Conservation (phyloP, 2,113 vertebrate species). For the Caretta caretta region DNA sequence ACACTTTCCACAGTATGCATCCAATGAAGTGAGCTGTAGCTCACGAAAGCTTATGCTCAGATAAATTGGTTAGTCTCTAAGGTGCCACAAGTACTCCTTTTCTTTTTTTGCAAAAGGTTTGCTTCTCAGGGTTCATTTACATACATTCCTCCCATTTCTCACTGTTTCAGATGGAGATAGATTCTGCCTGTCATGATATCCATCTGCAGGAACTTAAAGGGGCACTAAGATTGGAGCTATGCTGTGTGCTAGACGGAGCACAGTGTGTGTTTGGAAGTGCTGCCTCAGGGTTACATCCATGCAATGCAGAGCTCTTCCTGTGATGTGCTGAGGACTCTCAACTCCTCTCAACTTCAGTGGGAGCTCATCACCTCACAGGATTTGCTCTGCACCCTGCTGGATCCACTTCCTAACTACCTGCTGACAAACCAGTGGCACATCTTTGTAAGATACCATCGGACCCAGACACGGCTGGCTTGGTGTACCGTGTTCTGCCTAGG, state of each 20-base stretch:
- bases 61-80: no score
- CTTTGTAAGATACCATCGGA: neutral
- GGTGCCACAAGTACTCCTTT: no score
- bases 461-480: neutral
- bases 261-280: neutral
- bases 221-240: neutral
- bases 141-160: neutral
- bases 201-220: neutral
- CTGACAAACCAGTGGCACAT: neutral
- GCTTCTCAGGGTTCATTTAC: neutral
- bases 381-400: neutral
- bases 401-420: neutral
- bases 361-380: neutral
- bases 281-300: neutral
- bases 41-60: no score
- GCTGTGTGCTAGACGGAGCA: neutral
- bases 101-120: no score
- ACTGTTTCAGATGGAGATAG: neutral
- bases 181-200: accelerated
- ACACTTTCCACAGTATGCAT: no score
- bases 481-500: neutral
- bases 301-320: neutral
- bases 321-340: neutral
- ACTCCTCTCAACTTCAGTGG: neutral
- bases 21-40: no score